Evolutionary conservation across 2,113 vertebrate genomes (phyloP), one percentile per base, ranked within the genome.

Genomic region (Nanorana parkeri): DNA sequence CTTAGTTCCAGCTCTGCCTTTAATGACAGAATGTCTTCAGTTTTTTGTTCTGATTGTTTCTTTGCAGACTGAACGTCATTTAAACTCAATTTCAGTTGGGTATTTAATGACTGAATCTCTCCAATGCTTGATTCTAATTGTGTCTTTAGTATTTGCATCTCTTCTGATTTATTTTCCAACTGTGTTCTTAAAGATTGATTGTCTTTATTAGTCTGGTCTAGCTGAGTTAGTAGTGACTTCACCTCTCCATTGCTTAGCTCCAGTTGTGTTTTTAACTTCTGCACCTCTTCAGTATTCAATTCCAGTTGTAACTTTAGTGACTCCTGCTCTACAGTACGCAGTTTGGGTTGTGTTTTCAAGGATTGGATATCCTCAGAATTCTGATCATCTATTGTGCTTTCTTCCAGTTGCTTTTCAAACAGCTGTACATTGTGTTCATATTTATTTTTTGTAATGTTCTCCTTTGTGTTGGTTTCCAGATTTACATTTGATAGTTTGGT

Each of bases 1-100:
- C 83, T 60, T 61, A 89, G 88, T 66, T 90, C 85, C 78, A 96
- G 80, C 77, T 90, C 92, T 1, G 77, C 90, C 52, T 88, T 85
- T 84, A 95, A 85, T 13, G 92, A 91, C 4, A 76, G 41, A 21
- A 66, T 20, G 24, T 56, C 60, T 17, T 17, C 51, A 66, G n/a
- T 5, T 26, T 21, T 81, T n/a, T 17, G 36, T 11, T 81, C 60
- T 26, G 74, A 17, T 16, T 81, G 36, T 54, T 11, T 66, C 21
- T 66, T 28, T 21, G 55, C 60, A 15, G 63, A n/a, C 0, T 55
- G 20, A 16, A 51, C 29, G n/a, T 73, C 69, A 20, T 2, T 60
- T 23, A 21, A 16, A 52, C 19, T 66, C 16, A 56, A 21, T 29
- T 73, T 69, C 28, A 81, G 10, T 7, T 54, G 5, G 64, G 8